Conservation (phyloP, 2,113 vertebrate genomes). For the Stegostoma tigrinum region DNA sequence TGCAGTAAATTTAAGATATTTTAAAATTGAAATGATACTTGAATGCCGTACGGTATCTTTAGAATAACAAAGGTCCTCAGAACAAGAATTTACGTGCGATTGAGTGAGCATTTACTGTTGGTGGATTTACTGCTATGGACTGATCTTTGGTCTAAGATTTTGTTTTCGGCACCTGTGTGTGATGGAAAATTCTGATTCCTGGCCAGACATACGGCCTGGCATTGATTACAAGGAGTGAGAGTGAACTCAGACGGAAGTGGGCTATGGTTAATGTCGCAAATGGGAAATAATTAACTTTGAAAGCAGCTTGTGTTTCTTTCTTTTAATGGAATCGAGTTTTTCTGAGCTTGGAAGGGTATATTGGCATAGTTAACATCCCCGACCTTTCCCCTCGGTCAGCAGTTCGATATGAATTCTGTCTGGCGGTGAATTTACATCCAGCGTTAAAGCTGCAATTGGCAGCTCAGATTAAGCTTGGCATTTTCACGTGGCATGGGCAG, state of each 20-base stretch:
- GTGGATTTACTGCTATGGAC: background rate
- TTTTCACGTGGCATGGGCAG: background rate
- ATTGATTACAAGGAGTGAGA: background rate
- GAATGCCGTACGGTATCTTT: background rate
- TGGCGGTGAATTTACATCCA: background rate
- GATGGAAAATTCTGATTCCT: background rate
- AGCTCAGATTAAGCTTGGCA: background rate
- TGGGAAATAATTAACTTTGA: background rate
- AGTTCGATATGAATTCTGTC: background rate
- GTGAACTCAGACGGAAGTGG: background rate
- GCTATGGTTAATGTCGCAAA: background rate
- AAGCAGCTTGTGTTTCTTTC: constrained; percentile 13
- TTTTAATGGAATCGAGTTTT: background rate
- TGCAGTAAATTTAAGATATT: background rate
- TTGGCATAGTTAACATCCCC: background rate
- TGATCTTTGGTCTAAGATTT: background rate
- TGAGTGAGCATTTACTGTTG: background rate
- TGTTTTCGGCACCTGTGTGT: background rate
- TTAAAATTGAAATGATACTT: background rate
- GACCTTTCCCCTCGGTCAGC: background rate
- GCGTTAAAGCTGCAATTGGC: background rate
- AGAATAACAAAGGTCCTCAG: background rate
- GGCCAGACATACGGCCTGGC: background rate
- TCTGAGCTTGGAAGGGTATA: background rate
- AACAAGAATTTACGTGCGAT: background rate